These are phyloP conservation scores for Cyrtodaria siliqua DNA, from an alignment of 2,888 invertebrate species.

Conservation along the genomic window DNA sequence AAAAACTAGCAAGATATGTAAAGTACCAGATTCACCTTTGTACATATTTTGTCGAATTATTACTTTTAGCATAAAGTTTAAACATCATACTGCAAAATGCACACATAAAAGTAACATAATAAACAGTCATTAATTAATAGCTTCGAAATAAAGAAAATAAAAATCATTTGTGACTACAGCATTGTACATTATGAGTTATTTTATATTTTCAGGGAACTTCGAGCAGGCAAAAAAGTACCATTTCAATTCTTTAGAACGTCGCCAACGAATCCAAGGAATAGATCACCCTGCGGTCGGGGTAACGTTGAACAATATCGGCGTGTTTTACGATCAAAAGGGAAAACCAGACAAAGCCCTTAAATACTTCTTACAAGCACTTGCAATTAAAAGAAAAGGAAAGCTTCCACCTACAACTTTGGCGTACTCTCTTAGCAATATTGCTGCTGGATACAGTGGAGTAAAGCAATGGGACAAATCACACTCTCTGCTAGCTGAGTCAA, in stretches of 20 bases:
- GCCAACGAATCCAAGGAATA: slow-evolving; percentile 35
- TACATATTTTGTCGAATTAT: too few species aligned
- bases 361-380: slow-evolving; percentile 62
- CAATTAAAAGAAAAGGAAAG: slow-evolving; percentile 57
- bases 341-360: slow-evolving; percentile 61
- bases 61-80: too few species aligned
- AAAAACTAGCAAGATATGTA: too few species aligned
- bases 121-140: not conserved
- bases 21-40: too few species aligned
- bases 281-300: slow-evolving; percentile 59
- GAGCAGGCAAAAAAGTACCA: slow-evolving; percentile 67
- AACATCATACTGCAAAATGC: not conserved
- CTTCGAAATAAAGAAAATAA: too few species aligned
- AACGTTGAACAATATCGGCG: slow-evolving; percentile 70
- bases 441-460: slow-evolving; percentile 31
- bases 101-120: not conserved
- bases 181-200: not conserved
- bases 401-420: slow-evolving; percentile 55
- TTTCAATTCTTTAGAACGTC: slow-evolving; percentile 43
- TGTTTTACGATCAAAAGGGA: slow-evolving; percentile 66
- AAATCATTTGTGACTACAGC: not conserved
- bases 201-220: slow-evolving; percentile 67
- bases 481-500: slow-evolving; percentile 47
- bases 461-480: too few species aligned
- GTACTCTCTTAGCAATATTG: slow-evolving; percentile 67